These are phyloP conservation scores for Hemicentrotus pulcherrimus DNA, from an alignment of 35 echinoderm and acorn worm species.

Conservation along the genomic window DNA sequence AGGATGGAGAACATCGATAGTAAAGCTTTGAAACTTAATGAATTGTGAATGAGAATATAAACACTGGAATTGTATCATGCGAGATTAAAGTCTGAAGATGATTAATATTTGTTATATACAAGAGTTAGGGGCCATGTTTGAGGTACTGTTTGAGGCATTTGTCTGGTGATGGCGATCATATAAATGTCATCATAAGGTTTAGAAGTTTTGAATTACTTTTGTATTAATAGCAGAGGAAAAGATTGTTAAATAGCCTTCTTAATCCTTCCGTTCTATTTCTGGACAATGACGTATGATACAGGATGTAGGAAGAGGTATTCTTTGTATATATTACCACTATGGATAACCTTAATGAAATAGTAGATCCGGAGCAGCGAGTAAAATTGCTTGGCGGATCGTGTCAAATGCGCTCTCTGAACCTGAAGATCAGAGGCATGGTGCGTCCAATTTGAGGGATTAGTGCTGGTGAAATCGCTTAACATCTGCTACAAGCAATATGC, in stretches of 20 bases:
- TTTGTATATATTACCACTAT: neutral
- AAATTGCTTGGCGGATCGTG: conserved; percentile 36
- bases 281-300: conserved; percentile 2
- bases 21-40: neutral
- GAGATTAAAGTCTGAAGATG: neutral
- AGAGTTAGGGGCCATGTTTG: too few relatives aligned
- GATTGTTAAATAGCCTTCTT: neutral
- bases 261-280: neutral
- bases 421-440: conserved; percentile 44
- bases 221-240: neutral
- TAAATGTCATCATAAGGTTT: neutral
- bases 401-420: conserved; percentile 13
- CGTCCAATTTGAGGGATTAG: conserved; percentile 47
- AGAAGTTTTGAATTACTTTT: neutral
- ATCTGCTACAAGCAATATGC: conserved; percentile 8
- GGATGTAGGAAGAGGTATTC: neutral
- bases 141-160: too few relatives aligned
- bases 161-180: neutral
- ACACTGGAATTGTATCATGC: neutral
- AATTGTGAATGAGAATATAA: neutral
- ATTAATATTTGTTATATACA: neutral
- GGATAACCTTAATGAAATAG: neutral
- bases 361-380: neutral
- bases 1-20: neutral
- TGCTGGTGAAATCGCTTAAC: conserved; percentile 32